Evolutionary conservation across 1,140 invertebrate species (phyloP).

Genomic region (Mya arenaria): DNA sequence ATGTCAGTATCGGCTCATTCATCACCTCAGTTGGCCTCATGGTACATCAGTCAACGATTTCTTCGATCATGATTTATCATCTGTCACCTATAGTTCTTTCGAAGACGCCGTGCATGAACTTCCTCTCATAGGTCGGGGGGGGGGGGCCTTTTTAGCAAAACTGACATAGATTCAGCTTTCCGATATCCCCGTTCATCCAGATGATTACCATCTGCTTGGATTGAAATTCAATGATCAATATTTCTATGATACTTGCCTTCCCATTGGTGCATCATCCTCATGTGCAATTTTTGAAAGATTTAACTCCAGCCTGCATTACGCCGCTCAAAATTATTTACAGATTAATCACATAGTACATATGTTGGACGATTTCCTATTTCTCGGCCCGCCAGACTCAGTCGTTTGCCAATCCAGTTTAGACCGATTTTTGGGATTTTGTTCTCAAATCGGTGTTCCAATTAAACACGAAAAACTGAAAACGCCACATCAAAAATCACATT

Average conservation of each 20-base stretch:
- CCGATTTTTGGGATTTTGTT: background rate
- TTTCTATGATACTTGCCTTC: slow-evolving; percentile 9
- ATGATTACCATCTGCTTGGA: background rate
- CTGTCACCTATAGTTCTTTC: background rate
- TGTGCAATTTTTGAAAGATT: slow-evolving; percentile 56
- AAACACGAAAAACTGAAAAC: slow-evolving; percentile 15
- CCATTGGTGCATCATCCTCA: slow-evolving; percentile 9
- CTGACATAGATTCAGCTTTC: slow-evolving; percentile 12
- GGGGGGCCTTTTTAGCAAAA: background rate
- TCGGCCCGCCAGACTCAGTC: slow-evolving; percentile 13
- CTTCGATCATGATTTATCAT: background rate
- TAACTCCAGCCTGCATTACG: slow-evolving; percentile 46
- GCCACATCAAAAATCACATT: background rate
- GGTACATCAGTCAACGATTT: slow-evolving; percentile 1
- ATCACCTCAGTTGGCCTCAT: slow-evolving; percentile 11
- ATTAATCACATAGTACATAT: slow-evolving; percentile 29
- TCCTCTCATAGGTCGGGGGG: background rate
- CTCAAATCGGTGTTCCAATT: slow-evolving; percentile 36
- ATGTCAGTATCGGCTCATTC: slow-evolving; percentile 5
- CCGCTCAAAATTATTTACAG: background rate
- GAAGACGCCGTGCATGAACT: slow-evolving; percentile 4
- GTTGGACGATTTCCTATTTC: slow-evolving; percentile 50
- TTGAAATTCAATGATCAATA: slow-evolving; percentile 6
- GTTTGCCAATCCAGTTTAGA: background rate
- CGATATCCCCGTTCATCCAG: slow-evolving; percentile 12